Evolutionary conservation across 2,888 invertebrate species (phyloP).

Genomic region (Agrotis ipsilon): DNA sequence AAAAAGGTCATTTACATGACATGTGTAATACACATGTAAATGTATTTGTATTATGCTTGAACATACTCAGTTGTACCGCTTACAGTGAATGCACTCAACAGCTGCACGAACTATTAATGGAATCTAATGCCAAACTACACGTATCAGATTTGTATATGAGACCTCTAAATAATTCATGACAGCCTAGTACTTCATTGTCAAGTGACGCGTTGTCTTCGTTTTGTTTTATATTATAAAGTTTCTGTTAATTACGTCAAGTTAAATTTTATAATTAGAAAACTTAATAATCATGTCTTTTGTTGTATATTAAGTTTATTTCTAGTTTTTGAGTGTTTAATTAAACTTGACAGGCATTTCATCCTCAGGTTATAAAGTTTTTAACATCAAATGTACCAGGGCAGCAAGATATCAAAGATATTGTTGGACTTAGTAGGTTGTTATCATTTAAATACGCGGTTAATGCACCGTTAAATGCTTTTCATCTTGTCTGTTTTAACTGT

Average conservation of each 20-base stretch:
- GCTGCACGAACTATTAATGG: conserved; percentile 20
- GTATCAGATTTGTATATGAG: conserved; percentile 29
- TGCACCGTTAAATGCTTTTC: neutral
- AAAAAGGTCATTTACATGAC: too few species aligned
- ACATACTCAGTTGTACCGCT: neutral
- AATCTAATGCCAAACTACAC: conserved; percentile 46
- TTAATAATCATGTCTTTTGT: conserved; percentile 10
- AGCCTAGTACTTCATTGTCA: conserved; percentile 37
- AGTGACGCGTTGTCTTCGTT: conserved; percentile 14
- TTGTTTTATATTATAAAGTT: neutral
- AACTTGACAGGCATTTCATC: neutral
- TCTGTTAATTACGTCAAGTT: neutral
- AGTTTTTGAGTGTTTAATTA: neutral
- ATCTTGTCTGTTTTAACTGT: too few species aligned
- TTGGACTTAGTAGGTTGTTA: too few species aligned
- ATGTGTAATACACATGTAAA: too few species aligned
- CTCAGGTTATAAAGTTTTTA: neutral
- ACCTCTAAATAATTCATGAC: conserved; percentile 40
- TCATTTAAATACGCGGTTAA: neutral
- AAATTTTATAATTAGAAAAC: neutral
- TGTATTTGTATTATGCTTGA: neutral
- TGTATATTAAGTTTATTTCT: conserved; percentile 4
- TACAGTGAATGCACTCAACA: conserved; percentile 4
- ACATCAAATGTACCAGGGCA: neutral
- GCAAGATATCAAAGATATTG: neutral